These are phyloP conservation scores for Neoaliturus tenellus DNA, from an alignment of 2,888 invertebrate genomes.

Conservation along the genomic window DNA sequence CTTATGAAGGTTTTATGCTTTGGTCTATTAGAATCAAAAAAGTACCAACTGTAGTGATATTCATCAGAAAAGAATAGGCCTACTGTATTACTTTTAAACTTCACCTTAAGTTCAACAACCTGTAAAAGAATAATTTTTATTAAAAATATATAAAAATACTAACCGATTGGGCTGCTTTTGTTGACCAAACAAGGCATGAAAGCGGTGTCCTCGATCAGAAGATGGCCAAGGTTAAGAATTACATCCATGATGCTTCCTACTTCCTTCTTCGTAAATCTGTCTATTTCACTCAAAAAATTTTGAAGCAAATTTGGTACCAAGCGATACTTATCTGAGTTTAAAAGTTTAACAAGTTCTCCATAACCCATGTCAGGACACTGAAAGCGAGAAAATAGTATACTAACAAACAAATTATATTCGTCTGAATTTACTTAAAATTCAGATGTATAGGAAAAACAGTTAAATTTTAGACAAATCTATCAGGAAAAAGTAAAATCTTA, in stretches of 20 bases:
- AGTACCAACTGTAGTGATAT: too few species aligned
- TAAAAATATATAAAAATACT: too few species aligned
- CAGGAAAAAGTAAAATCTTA: neutral
- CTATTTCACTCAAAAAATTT: conserved; percentile 78
- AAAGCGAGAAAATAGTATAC: conserved; percentile 58
- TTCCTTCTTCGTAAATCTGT: conserved; percentile 76
- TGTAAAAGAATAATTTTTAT: too few species aligned
- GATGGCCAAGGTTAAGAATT: conserved; percentile 80
- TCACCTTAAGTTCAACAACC: too few species aligned
- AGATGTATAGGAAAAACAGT: neutral
- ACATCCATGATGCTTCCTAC: conserved; percentile 77
- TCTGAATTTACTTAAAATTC: neutral
- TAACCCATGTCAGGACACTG: conserved; percentile 88
- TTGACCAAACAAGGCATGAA: conserved; percentile 78
- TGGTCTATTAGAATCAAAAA: too few species aligned
- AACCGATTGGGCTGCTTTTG: conserved; percentile 82
- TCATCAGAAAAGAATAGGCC: too few species aligned
- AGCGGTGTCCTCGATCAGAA: conserved; percentile 79
- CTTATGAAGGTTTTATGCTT: too few species aligned
- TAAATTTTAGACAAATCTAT: neutral
- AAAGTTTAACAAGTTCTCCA: conserved; percentile 78
- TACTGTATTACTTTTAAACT: too few species aligned
- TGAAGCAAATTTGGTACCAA: conserved; percentile 77
- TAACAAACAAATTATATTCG: too few species aligned
- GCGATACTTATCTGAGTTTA: conserved; percentile 79